Evolutionary conservation across 2,888 invertebrate genomes (phyloP), one percentile per base, ranked within the genome.

Genomic region (Euproctis similis): DNA sequence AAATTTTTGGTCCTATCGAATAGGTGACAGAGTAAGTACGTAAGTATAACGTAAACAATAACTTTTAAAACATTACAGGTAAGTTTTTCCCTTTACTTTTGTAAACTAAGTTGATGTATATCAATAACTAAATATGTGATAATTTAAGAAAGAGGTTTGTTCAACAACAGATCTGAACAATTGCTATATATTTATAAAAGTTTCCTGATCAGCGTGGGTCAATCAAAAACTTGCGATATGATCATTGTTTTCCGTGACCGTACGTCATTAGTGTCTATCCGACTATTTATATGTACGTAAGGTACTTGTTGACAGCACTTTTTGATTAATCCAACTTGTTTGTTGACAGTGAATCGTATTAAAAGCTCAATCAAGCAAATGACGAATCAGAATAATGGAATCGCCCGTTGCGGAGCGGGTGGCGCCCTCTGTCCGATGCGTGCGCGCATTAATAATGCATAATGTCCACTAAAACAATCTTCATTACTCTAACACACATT

Each of bases 321-420:
- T 64, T 64, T 73, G 77, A 80, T 78, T 80, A 81, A 77, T 75
- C 70, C 71, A 47, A 47, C 58, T 69, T 59, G 63, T 65, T 67
- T 65, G 73, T 65, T 68, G 77, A 72, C 77, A 74, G 75, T 69
- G 67, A 78, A 77, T 77, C 74, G 70, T 72, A 82, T 82, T 84
- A 82, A 84, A 84, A 82, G 81, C 81, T 82, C 76, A 82, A 84
- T 84, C 84, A 84, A 82, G 71, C 64, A 84, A 84, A 84, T 84
- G 84, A 78, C 75, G 82, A 84, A 81, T 82, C 81, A 75, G 76
- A 73, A 80, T 84, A 81, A 84, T 81, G 80, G 63, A 80, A 65
- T 66, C 58, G 64, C 59, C 45, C 53, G 64, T 53, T n/a, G n/a
- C 63, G 54, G 34, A 30, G 25, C 34, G 34, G 25, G 28, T 26